phyloP scores from a whole-genome alignment of 23 tunicate species.

The Ascidia mentula region DNA sequence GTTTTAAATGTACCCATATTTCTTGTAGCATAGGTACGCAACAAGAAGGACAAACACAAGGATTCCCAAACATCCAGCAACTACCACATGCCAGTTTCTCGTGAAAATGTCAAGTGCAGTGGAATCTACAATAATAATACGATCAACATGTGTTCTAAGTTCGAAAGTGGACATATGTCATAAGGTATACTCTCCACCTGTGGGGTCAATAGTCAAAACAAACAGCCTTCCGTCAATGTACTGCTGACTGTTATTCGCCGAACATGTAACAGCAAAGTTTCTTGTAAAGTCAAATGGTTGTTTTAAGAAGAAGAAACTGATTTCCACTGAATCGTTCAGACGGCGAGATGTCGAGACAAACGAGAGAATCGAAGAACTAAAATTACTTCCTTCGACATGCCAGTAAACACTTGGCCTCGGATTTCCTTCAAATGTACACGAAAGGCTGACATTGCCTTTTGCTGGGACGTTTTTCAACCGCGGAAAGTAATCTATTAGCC shows the following conservation, averaged over 20 bases:
- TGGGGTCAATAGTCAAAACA: background rate
- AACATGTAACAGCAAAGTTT: background rate
- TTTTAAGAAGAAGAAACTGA: background rate
- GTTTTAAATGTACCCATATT: background rate
- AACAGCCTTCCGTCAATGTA: background rate
- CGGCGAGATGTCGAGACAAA: no score
- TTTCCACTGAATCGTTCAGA: background rate
- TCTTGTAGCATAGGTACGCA: background rate
- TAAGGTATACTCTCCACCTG: background rate
- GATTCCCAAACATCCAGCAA: background rate
- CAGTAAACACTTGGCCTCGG: background rate
- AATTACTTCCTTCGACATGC: background rate
- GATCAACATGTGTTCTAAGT: background rate
- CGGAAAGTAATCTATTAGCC: background rate
- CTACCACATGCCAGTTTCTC: background rate
- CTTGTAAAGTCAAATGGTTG: background rate
- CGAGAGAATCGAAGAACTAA: background rate
- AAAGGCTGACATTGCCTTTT: background rate
- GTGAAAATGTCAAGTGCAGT: background rate
- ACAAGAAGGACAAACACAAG: background rate
- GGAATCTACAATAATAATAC: background rate
- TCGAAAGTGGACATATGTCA: background rate
- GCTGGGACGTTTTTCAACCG: background rate
- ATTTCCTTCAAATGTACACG: background rate
- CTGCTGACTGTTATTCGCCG: background rate